Conservation (phyloP, 2,797 vertebrate genomes). For the Spinus olivaceus region DNA sequence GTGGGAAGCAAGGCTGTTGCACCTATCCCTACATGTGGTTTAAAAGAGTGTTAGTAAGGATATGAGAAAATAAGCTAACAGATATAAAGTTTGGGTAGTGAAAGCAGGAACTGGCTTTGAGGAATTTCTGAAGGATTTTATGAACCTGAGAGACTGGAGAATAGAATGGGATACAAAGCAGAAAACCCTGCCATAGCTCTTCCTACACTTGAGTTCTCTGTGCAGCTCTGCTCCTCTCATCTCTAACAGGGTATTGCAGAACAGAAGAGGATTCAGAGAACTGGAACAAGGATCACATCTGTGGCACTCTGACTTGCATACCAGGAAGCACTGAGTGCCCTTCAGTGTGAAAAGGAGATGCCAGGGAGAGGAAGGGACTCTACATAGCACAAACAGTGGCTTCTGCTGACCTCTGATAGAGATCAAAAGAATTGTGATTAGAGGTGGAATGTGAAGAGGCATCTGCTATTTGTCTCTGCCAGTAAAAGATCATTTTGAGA, state of each 20-base stretch:
- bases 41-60: neutral
- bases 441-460: neutral
- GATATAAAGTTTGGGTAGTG: neutral
- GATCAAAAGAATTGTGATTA: neutral
- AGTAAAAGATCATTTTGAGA: neutral
- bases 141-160: neutral
- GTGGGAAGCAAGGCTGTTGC: neutral
- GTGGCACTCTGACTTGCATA: neutral
- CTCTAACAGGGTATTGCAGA: neutral
- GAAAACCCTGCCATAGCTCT: neutral
- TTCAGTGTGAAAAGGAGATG: neutral
- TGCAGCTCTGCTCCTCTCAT: neutral
- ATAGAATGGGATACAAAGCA: neutral
- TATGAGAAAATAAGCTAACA: neutral
- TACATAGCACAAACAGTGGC: neutral
- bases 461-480: neutral
- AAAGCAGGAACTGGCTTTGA: neutral
- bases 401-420: neutral
- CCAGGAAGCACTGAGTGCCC: neutral
- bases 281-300: neutral
- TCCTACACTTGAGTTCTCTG: neutral
- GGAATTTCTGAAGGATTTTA: neutral
- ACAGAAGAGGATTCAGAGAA: neutral
- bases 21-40: neutral
- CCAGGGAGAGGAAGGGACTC: neutral